Evolutionary conservation across 2,888 invertebrate species (phyloP).

Genomic region (Andrena trimmerana): DNA sequence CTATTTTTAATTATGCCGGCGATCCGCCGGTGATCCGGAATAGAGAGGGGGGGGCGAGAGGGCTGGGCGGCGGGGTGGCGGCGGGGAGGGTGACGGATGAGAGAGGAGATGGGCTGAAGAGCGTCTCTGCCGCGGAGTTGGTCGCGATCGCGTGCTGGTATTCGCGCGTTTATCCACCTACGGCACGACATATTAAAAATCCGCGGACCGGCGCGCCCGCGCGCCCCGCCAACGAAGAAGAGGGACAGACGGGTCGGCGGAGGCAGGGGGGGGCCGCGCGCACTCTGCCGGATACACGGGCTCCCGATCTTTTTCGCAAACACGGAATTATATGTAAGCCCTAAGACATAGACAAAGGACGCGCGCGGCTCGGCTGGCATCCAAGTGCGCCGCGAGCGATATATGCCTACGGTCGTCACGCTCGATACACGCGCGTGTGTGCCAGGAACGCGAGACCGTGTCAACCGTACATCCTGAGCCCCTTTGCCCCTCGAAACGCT

Average conservation of each 20-base stretch:
- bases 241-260: slow-evolving; percentile 71
- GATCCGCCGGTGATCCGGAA: slow-evolving; percentile 68
- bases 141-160: slow-evolving; percentile 84
- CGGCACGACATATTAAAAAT: slow-evolving; percentile 83
- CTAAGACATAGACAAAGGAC: slow-evolving; percentile 86
- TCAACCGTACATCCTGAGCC: slow-evolving; percentile 64
- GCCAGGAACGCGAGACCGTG: slow-evolving; percentile 32
- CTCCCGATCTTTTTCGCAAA: slow-evolving; percentile 87
- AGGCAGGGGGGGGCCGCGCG: slow-evolving; percentile 22
- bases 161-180: slow-evolving; percentile 64
- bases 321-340: slow-evolving; percentile 89
- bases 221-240: slow-evolving; percentile 85
- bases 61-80: slow-evolving; percentile 72
- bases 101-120: slow-evolving; percentile 59
- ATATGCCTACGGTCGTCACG: slow-evolving; percentile 30
- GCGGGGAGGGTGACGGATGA: slow-evolving; percentile 63
- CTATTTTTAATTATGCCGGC: slow-evolving; percentile 84
- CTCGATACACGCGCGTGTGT: slow-evolving; percentile 41
- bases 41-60: slow-evolving; percentile 42
- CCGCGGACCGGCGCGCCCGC: slow-evolving; percentile 77
- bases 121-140: slow-evolving; percentile 82
- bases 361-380: slow-evolving; percentile 30
- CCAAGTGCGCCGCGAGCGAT: slow-evolving; percentile 15
- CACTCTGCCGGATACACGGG: slow-evolving; percentile 73
- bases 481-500: slow-evolving; percentile 72